Evolutionary conservation across 2,888 invertebrate genomes (phyloP).

Genomic region (Holacanthella duospinosa): DNA sequence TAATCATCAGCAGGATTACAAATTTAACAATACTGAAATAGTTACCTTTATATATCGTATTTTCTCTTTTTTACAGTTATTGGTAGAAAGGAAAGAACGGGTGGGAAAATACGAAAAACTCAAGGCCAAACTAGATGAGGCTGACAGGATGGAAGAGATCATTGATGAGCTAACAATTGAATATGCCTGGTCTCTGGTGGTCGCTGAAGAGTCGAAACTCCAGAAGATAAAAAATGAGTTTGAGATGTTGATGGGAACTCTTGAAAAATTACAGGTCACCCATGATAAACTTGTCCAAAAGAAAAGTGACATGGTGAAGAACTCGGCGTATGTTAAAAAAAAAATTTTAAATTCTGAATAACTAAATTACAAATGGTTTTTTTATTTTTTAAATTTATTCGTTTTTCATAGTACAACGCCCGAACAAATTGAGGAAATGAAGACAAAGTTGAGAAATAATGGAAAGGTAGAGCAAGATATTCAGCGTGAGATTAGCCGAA

Average conservation of each 20-base stretch:
- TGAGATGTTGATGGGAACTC: neutral
- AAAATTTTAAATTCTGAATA: neutral
- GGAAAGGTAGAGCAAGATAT: neutral
- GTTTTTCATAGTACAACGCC: neutral
- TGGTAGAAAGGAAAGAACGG: neutral
- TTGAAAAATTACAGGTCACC: conserved; percentile 2
- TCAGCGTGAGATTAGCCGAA: neutral
- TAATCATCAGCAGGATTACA: no score
- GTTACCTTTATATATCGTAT: neutral
- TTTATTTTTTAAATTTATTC: neutral
- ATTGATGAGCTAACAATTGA: conserved; percentile 8
- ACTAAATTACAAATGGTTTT: no score
- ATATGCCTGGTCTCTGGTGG: conserved; percentile 15
- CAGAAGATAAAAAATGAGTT: conserved; percentile 3
- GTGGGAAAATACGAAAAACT: neutral
- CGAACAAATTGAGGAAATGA: neutral
- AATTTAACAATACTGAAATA: no score
- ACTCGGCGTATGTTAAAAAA: conserved; percentile 7
- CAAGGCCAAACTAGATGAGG: conserved; percentile 10
- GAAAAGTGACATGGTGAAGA: neutral
- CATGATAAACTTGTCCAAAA: conserved; percentile 2
- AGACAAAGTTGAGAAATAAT: neutral
- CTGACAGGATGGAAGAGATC: conserved; percentile 4
- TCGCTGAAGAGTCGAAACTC: conserved; percentile 11
- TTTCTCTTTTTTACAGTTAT: neutral